Conservation (phyloP, 2,888 invertebrate genomes). For the Calameuta idolon region DNA sequence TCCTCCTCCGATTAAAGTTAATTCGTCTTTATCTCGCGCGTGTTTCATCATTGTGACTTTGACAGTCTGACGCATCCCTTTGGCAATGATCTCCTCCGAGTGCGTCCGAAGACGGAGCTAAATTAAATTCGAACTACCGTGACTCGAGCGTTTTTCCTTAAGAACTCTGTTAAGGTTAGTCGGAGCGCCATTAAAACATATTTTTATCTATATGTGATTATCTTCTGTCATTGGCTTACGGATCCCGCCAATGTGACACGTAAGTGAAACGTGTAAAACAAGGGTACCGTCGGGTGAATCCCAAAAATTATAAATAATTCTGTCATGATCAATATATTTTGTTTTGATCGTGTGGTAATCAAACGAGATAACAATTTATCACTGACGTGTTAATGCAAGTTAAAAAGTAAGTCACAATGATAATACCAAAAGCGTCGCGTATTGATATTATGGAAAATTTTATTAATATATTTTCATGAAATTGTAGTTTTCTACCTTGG, state of each 20-base stretch:
- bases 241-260: not conserved
- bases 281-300: not conserved
- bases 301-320: not conserved
- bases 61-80: conserved; percentile 7
- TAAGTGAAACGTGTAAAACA: not conserved
- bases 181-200: conserved; percentile 27
- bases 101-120: not conserved
- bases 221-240: not conserved
- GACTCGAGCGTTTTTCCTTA: not conserved
- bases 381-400: not conserved
- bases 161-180: conserved; percentile 29
- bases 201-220: not conserved
- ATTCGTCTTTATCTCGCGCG: conserved; percentile 17
- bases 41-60: conserved; percentile 8
- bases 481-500: not conserved
- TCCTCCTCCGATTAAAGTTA: conserved; percentile 29
- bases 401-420: not conserved
- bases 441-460: not conserved
- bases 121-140: conserved; percentile 1
- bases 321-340: too few relatives aligned
- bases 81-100: not conserved
- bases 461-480: not conserved
- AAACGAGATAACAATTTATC: not conserved
- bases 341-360: not conserved
- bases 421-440: not conserved